Evolutionary conservation across 2,888 invertebrate species (phyloP), one percentile per base, ranked within the genome.

Genomic region (Pyralis farinalis): DNA sequence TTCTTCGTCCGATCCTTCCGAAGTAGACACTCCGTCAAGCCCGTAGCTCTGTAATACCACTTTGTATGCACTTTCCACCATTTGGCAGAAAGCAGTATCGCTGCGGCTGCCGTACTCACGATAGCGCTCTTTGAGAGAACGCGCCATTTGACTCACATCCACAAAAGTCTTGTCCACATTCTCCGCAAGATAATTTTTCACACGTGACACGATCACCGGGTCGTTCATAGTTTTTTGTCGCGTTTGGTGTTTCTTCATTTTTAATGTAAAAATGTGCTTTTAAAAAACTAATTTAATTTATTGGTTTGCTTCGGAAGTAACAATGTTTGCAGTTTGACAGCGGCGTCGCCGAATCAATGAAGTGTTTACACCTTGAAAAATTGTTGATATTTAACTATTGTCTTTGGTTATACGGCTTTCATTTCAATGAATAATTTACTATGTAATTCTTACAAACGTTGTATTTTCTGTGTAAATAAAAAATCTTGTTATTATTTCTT

Each of bases 61-160:
- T 56, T 93, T 92, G 69, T 95, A 95, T 0, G 95, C 95, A 79
- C 71, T 91, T 65, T 94, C 93, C n/a, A 96, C 96, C 70, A 94
- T 86, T 42, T 91, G 90, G 65, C 93, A 91, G 73, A 97, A 96
- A n/a, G 94, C 94, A 42, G 90, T 92, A 46, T 94, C 91, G 81
- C 96, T 96, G 63, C 95, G 93, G 62, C 93, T 93, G 43, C 91
- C 91, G 84, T 97, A 97, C 64, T 97, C 97, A 40, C 93, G 85
- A 62, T 87, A 86, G 57, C 92, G 92, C 59, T 91, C 91, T 83
- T 95, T 94, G 38, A 97, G 90, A 57, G 92, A 91, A 71, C 94
- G 94, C 57, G 96, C 94, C 95, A 97, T 96, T 66, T 93, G 92
- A 68, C 94, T 93, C 43, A 96, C 94, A 90, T 96, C 95, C 51